Base-by-base conservation (phyloP, 2,888 invertebrate species). In the Idaea straminata region DNA sequence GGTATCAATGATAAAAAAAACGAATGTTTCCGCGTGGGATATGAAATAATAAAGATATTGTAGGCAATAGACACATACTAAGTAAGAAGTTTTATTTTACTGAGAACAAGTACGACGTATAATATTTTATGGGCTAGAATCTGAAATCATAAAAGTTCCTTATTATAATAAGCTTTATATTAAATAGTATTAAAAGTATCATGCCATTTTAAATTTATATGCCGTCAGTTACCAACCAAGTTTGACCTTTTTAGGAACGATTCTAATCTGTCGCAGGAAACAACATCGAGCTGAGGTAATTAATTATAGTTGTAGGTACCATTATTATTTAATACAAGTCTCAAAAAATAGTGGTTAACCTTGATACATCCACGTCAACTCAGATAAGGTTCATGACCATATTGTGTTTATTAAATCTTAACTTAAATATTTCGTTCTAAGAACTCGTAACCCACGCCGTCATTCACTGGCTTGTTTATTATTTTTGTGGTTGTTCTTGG, bases 381-480 rank as follows among this genome's bases (percentile, higher is more conserved):
- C 73, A 74, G 72, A 72, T 71, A 78, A 85, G 86, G 84, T 87
- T 78, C 76, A 78, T 76, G 82, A 80, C 87, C 88, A 84, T 84
- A 81, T 81, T 58, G 66, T 58, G 65, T 65, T 74, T 81, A 83
- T 74, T 79, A 81, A 80, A 78, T 82, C 75, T 69, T 71, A 72
- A 74, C 71, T 77, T 74, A 72, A 74, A 74, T 75, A 74, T 70
- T 79, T 80, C 75, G 10, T 70, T 68, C 74, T 75, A 58, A 69
- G 73, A 74, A 81, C 78, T 72, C 71, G 68, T 73, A 74, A 76
- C 34, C 25, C 15, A 34, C 13, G 59, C 16, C 15, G 47, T 25
- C 47, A 13, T 13, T 10, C 13, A 47, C 47, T 47, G 47, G 13
- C 47, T 47, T 47, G 47, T 47, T 47, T 47, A 47, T 47, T 47